These are phyloP conservation scores for Leptonema lineaticorne DNA, from an alignment of 1,140 invertebrate genomes.

Conservation along the genomic window DNA sequence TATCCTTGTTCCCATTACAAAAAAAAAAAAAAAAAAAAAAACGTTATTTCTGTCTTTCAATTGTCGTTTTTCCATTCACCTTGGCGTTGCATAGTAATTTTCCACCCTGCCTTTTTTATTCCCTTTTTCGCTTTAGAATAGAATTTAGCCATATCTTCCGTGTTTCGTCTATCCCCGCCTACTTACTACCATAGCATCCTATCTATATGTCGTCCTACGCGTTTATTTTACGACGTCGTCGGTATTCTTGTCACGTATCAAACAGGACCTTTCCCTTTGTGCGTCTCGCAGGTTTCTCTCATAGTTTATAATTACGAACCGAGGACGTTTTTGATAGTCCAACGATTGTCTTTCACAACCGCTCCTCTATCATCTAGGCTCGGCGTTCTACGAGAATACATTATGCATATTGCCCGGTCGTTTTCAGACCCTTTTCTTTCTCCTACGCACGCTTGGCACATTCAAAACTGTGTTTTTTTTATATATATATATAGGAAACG, in stretches of 20 bases:
- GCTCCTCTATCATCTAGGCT: slow-evolving; percentile 16
- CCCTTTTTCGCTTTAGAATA: slow-evolving; percentile 11
- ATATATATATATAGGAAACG: no score
- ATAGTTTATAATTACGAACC: slow-evolving; percentile 36
- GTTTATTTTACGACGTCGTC: slow-evolving; percentile 24
- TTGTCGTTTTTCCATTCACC: no score
- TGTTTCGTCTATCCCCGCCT: background rate
- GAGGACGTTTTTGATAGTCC: slow-evolving; percentile 19
- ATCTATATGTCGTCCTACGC: slow-evolving; percentile 37
- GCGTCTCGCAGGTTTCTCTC: slow-evolving; percentile 1
- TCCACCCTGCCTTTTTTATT: background rate
- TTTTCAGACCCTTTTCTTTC: background rate
- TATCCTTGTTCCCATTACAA: no score
- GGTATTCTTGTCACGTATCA: slow-evolving; percentile 37
- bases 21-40: no score
- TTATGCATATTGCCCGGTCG: background rate
- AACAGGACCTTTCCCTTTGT: slow-evolving; percentile 36
- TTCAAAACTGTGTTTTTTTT: no score
- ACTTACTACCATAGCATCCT: no score
- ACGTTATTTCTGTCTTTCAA: no score
- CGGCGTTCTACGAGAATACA: background rate
- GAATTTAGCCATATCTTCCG: background rate
- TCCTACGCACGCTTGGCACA: no score
- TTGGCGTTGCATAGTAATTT: no score
- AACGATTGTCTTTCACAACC: slow-evolving; percentile 18